These are phyloP conservation scores for Ceyx erithaca DNA, from an alignment of 2,797 vertebrate genomes.

Conservation along the genomic window DNA sequence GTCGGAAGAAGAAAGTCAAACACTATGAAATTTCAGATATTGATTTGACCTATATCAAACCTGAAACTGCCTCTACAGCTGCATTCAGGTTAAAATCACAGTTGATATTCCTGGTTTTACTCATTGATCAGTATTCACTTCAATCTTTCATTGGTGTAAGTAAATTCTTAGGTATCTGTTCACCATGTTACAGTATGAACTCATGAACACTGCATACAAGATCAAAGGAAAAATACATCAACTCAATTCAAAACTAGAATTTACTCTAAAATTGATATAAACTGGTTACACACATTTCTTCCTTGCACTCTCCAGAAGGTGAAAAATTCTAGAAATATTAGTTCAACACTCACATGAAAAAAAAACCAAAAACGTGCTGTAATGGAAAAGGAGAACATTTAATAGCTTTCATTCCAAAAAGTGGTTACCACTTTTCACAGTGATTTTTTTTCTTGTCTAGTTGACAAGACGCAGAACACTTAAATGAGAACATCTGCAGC, in stretches of 20 bases:
- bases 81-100: not conserved
- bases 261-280: not conserved
- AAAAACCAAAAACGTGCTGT: not conserved
- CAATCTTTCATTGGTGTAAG: not conserved
- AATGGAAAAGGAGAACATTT: not conserved
- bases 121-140: not conserved
- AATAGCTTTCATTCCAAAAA: not conserved
- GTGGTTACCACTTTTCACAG: not conserved
- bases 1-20: not conserved
- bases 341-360: not conserved
- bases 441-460: not conserved
- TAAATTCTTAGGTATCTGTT: not conserved
- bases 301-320: not conserved
- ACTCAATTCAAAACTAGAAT: not conserved
- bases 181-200: not conserved
- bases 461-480: not conserved
- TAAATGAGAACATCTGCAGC: conserved; percentile 51
- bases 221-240: not conserved
- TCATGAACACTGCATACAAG: not conserved
- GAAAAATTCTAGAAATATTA: not conserved
- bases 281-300: not conserved
- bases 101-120: not conserved
- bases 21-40: not conserved
- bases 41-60: not conserved
- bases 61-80: not conserved